Evolutionary conservation across 2,797 vertebrate species (phyloP).

Genomic region (Cryptoblepharus egeriae): DNA sequence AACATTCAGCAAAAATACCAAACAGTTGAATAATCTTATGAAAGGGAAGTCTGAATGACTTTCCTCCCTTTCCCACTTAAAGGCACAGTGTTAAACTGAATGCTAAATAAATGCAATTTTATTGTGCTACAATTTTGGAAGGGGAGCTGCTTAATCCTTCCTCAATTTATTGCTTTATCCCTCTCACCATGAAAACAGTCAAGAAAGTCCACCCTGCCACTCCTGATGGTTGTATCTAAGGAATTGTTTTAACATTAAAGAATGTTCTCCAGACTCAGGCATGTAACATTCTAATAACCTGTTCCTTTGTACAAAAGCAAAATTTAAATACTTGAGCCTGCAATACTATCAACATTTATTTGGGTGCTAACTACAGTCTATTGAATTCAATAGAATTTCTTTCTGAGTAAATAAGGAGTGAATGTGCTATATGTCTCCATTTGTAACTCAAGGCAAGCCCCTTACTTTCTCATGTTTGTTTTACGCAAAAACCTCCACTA

Average conservation of each 20-base stretch:
- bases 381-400: no score
- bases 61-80: background rate
- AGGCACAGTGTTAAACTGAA: background rate
- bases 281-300: background rate
- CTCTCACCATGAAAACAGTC: background rate
- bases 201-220: background rate
- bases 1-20: background rate
- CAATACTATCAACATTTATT: no score
- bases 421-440: no score
- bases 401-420: no score
- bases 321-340: background rate
- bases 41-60: background rate
- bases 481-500: background rate
- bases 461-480: background rate
- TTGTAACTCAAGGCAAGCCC: background rate
- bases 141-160: background rate
- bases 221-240: background rate
- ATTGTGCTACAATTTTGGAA: background rate
- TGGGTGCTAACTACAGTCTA: no score
- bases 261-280: background rate
- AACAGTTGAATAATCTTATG: background rate
- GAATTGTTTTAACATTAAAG: background rate
- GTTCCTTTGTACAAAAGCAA: background rate
- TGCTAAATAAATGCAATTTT: background rate
- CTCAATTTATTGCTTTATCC: background rate